Base-by-base conservation (phyloP, 2,888 invertebrate species). In the Dastarcus helophoroides region DNA sequence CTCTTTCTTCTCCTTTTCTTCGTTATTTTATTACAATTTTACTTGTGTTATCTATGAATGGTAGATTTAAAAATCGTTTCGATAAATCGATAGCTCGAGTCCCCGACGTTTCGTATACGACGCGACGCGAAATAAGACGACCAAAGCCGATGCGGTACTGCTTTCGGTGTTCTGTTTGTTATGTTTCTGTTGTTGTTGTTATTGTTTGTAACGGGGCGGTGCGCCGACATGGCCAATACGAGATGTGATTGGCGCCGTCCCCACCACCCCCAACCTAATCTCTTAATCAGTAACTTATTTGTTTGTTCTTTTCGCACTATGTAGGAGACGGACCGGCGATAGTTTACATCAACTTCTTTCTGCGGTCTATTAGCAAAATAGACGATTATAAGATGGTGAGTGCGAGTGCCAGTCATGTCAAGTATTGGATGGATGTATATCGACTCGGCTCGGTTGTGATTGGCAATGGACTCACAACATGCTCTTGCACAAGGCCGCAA, bases 361-460 rank as follows among this genome's bases (percentile, higher is more conserved):
- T 94, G 52, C 81, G 94, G 63, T 93, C 91, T 73, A 90, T 94
- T 76, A 90, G 90, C 78, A 89, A 91, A 82, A 93, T 94, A 73
- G 88, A 91, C 72, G 93, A 93, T 81, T 90, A 90, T 71, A 88
- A 89, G 76, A 94, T 93, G 93, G 93, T 91, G 82, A 89, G 89
- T 86, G 50, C 36, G 53, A 55, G 49, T 57, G 56, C 55, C 60
- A 59, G 56, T 60, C 59, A 60, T 58, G 58, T 60, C 60, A 54
- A 56, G 56, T 56, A 56, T 56, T 58, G 56, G 55, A 56, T 50
- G 38, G 33, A 27, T 33, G 33, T 26, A 29, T 28, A 26, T 33
- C 33, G 17, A 32, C 32, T 29, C 33, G 24, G 13, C 29, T 33
- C 28, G 28, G 28, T 26, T 33, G 28, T 24, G 19, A 7, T 17